Evolutionary conservation across 2,113 vertebrate genomes (phyloP).

Genomic region (Platanista minor): DNA sequence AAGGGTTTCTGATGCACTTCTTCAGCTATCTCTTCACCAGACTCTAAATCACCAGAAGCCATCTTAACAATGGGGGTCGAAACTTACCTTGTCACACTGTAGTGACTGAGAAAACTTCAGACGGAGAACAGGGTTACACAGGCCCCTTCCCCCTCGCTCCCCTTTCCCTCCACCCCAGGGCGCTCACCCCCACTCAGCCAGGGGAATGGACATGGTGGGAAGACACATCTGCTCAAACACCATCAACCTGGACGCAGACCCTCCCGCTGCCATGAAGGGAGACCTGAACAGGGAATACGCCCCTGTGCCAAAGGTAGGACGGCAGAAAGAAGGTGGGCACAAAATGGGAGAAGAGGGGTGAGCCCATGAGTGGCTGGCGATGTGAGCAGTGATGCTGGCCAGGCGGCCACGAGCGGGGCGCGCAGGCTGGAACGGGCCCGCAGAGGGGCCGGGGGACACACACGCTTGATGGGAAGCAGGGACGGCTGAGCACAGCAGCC

Average conservation of each 20-base stretch:
- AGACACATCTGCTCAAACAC: neutral
- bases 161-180: neutral
- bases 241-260: neutral
- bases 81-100: slow-evolving; percentile 37
- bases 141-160: neutral
- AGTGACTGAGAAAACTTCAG: neutral
- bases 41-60: neutral
- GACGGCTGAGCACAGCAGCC: neutral
- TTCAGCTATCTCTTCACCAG: neutral
- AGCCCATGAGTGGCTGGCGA: neutral
- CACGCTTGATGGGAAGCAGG: neutral
- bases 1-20: neutral
- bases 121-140: neutral
- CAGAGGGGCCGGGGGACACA: neutral
- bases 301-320: neutral
- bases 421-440: neutral
- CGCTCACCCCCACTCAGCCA: neutral
- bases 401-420: neutral
- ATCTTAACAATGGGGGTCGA: accelerated
- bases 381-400: too few relatives aligned
- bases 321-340: neutral
- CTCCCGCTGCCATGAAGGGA: neutral
- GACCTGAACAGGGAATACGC: neutral
- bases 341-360: neutral
- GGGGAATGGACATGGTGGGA: too few relatives aligned